Evolutionary conservation across 1,140 invertebrate species (phyloP).

Genomic region (Drosophila yakuba): DNA sequence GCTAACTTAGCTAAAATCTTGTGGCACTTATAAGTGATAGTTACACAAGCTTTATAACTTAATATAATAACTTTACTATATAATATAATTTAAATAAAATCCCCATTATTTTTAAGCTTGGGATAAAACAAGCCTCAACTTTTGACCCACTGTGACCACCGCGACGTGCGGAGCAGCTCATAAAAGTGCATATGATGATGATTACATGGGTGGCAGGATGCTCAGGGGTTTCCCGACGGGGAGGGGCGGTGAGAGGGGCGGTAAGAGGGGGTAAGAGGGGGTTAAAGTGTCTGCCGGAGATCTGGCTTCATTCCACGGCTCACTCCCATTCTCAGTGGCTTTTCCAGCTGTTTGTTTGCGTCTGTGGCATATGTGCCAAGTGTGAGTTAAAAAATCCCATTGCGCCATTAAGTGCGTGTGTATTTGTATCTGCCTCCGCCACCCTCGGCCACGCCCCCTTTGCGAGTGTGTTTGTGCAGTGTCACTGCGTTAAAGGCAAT

Average conservation of each 20-base stretch:
- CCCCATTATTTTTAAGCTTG: no score
- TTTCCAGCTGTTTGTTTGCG: constrained; percentile 49
- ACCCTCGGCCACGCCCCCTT: background rate
- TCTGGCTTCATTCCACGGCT: constrained; percentile 3
- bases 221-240: constrained; percentile 6
- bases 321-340: background rate
- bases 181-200: constrained; percentile 61
- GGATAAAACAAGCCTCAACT: no score
- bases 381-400: constrained; percentile 49
- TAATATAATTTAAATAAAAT: no score
- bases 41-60: no score
- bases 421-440: constrained; percentile 27
- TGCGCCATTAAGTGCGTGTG: constrained; percentile 70
- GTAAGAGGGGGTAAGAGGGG: background rate
- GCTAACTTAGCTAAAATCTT: no score
- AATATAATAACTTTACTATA: no score
- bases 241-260: no score
- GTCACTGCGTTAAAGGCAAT: constrained; percentile 76
- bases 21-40: no score
- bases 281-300: constrained; percentile 31
- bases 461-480: constrained; percentile 58
- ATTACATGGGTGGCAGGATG: constrained; percentile 46
- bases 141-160: constrained; percentile 40
- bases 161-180: constrained; percentile 22
- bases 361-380: constrained; percentile 64